A percentile compares a stretch with the other conserved stretches of the same genome.
Conservation (phyloP, 2,888 invertebrate species). For the Archips crataeganus region DNA sequence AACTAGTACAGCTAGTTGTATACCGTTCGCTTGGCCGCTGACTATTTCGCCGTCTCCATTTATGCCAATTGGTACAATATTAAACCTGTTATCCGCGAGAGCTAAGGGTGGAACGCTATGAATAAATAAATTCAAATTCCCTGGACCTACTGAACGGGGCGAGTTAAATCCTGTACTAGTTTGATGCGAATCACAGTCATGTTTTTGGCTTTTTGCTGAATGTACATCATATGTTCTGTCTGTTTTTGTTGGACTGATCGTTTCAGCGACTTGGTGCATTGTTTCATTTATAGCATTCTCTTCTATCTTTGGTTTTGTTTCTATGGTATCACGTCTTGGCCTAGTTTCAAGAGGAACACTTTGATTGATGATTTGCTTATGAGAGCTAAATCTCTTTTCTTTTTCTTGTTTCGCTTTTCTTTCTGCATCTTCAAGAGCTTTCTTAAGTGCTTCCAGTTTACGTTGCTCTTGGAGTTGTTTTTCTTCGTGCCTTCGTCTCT, state of each 20-base stretch:
- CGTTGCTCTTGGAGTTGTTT: conserved; percentile 90
- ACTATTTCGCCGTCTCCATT: conserved; percentile 71
- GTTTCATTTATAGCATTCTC: conserved; percentile 55
- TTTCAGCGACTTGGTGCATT: conserved; percentile 52
- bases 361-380: conserved; percentile 61
- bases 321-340: conserved; percentile 24
- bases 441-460: conserved; percentile 90
- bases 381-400: conserved; percentile 77
- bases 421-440: conserved; percentile 92
- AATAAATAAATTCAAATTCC: conserved; percentile 76
- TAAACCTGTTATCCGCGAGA: conserved; percentile 75
- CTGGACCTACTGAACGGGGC: conserved; percentile 73
- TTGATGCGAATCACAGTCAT: conserved; percentile 71
- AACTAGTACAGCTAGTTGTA: conserved; percentile 87
- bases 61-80: conserved; percentile 78
- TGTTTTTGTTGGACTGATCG: conserved; percentile 71
- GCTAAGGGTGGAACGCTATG: conserved; percentile 77
- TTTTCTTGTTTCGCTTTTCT: conserved; percentile 90
- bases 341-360: conserved; percentile 49
- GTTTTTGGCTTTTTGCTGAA: conserved; percentile 74
- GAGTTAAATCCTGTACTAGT: conserved; percentile 74
- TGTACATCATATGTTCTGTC: conserved; percentile 76
- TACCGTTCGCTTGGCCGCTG: conserved; percentile 76
- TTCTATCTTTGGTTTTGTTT: conserved; percentile 56
- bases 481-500: conserved; percentile 88